A percentile compares a stretch with the other conserved stretches of the same genome.
These are phyloP conservation scores for Notamacropus eugenii DNA, from an alignment of 2,797 vertebrate species.

Conservation along the genomic window DNA sequence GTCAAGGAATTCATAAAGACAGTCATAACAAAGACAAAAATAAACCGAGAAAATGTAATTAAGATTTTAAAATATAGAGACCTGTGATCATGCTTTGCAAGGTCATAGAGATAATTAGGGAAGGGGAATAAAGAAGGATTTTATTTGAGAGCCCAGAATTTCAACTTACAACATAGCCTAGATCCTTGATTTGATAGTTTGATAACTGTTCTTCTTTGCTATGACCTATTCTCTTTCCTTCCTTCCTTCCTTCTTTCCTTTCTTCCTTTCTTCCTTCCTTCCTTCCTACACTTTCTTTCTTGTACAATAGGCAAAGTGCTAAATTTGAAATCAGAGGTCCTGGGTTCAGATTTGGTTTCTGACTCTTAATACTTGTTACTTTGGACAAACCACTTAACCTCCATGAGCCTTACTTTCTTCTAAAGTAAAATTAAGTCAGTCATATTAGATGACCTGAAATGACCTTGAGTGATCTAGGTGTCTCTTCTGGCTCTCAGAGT, in stretches of 20 bases:
- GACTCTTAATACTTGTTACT: neutral
- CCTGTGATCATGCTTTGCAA: too few species aligned
- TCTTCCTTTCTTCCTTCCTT: too few species aligned
- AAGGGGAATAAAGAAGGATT: too few species aligned
- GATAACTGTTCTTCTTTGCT: too few species aligned
- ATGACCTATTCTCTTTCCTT: too few species aligned
- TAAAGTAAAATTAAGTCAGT: neutral
- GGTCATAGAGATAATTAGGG: too few species aligned
- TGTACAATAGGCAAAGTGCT: neutral
- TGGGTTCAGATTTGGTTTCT: neutral
- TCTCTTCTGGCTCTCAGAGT: neutral
- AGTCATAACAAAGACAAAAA: neutral
- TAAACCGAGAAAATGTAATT: conserved; percentile 26
- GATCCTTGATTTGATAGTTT: too few species aligned
- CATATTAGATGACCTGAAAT: neutral
- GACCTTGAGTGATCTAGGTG: neutral
- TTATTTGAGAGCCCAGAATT: too few species aligned
- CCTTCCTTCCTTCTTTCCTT: too few species aligned
- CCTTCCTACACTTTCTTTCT: too few species aligned
- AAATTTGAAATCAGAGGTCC: neutral
- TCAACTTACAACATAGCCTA: too few species aligned
- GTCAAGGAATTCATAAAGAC: neutral
- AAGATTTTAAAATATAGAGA: neutral
- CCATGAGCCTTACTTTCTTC: neutral
- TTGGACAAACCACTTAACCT: neutral